Percentiles rank a stretch among this genome's conserved stretches.
Conservation (phyloP, 92 coral and sea anemone species). For the Porites cylindrica region DNA sequence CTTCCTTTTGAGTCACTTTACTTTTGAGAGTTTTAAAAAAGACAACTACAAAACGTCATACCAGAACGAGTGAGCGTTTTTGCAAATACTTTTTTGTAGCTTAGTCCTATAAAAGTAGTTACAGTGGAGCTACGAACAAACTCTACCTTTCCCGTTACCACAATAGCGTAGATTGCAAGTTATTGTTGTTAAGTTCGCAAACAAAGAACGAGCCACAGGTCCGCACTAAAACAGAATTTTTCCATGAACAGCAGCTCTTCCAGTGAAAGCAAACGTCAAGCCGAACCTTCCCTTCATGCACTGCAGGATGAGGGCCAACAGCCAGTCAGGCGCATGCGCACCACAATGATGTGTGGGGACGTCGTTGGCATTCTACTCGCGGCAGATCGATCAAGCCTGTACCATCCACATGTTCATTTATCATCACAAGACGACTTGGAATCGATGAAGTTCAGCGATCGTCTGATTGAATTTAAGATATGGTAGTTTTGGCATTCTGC, state of each 20-base stretch:
- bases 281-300: conserved; percentile 25
- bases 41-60: too few species aligned
- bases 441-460: conserved; percentile 10
- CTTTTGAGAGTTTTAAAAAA: too few species aligned
- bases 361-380: conserved; percentile 19
- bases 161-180: conserved; percentile 26
- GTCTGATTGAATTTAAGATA: neutral
- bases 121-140: too few species aligned
- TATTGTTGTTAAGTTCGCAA: neutral
- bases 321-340: conserved; percentile 30
- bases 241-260: conserved; percentile 37
- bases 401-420: conserved; percentile 8
- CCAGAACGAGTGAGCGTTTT: too few species aligned
- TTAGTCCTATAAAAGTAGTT: too few species aligned
- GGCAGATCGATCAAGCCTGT: conserved; percentile 5
- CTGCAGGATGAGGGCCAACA: conserved; percentile 20
- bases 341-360: conserved; percentile 27
- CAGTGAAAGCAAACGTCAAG: conserved; percentile 33
- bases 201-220: conserved; percentile 21
- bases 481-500: conserved; percentile 15
- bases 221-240: conserved; percentile 12
- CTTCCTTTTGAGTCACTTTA: too few species aligned
- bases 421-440: neutral
- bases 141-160: conserved; percentile 31
- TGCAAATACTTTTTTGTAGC: too few species aligned